Evolutionary conservation across 2,113 vertebrate species (phyloP), one percentile per base, ranked within the genome.

Genomic region (Chascanopsetta lugubris): DNA sequence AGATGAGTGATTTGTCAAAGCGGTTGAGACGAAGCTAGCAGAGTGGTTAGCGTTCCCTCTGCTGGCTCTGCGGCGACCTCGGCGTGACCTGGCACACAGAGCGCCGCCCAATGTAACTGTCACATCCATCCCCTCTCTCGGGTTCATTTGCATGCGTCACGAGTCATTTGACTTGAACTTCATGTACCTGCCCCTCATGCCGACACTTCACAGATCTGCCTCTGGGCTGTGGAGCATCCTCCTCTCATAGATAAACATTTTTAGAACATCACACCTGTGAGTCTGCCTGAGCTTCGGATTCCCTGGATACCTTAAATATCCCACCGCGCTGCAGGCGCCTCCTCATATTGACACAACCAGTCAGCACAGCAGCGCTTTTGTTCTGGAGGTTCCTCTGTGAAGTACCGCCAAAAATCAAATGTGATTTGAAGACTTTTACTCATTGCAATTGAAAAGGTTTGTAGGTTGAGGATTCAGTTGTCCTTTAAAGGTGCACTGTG

Each of bases 31-130:
- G 50, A 61, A 54, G 38, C 46, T 60, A 55, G 56, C 48, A 26
- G 53, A 72, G 75, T 47, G 30, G 57, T 71, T 48, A 49, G 46
- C 71, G 56, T 67, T 61, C 62, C 59, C 15, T 48, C 62, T 34
- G 69, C 25, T 75, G 61, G 53, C 34, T 32, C 3, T 58, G 32
- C 40, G 13, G 38, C 78, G 79, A 85, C 82, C 83, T 87, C 20
- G 21, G 47, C 63, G 4, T 68, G 85, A 89, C 77, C 81, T 40
- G 56, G 32, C 17, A 5, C 13, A 15, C 32, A 72, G 66, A 57
- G 45, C 27, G 53, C 46, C 47, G 29, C 17, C 67, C 76, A 71
- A 27, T 58, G 32, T 61, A 58, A 77, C 75, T 34, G 70, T 72
- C 63, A 48, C 73, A 65, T 61, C 59, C 58, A 42, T 57, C 56